Conservation (phyloP, 2,888 invertebrate genomes). For the Lycophotia porphyrea region DNA sequence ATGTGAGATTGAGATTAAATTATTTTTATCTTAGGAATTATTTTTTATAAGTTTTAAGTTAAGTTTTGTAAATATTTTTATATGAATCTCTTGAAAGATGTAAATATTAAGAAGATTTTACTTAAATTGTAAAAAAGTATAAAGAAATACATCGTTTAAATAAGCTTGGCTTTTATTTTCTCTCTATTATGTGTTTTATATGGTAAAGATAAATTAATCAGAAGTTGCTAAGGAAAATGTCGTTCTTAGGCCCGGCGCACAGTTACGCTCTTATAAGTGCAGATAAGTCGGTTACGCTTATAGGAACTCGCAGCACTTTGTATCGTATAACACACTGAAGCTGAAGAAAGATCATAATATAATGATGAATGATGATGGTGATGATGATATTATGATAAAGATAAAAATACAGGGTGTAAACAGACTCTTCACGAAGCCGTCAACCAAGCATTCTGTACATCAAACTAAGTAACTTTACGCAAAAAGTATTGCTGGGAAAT, state of each 20-base stretch:
- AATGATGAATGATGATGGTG: no score
- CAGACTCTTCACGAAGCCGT: no score
- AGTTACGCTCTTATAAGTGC: constrained; percentile 91
- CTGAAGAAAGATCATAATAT: constrained; percentile 79
- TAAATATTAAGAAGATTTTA: constrained; percentile 16
- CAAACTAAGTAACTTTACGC: no score
- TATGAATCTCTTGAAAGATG: constrained; percentile 21
- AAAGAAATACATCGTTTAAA: constrained; percentile 8
- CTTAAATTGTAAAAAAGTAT: background rate
- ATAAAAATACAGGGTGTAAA: no score
- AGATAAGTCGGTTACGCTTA: constrained; percentile 96
- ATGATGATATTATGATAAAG: no score
- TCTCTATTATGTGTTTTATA: background rate
- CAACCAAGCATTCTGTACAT: no score
- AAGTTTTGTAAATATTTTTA: constrained; percentile 54
- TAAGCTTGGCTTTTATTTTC: constrained; percentile 13
- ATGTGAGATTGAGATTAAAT: constrained; percentile 20
- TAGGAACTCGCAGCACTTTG: constrained; percentile 93
- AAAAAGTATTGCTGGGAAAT: no score
- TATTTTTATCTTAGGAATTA: constrained; percentile 21
- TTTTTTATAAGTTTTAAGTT: constrained; percentile 1
- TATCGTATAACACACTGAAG: constrained; percentile 93
- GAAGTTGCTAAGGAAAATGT: background rate
- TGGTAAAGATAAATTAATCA: background rate
- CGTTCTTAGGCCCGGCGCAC: background rate